Base-by-base conservation (phyloP, 2,888 invertebrate genomes). In the Troides helena region DNA sequence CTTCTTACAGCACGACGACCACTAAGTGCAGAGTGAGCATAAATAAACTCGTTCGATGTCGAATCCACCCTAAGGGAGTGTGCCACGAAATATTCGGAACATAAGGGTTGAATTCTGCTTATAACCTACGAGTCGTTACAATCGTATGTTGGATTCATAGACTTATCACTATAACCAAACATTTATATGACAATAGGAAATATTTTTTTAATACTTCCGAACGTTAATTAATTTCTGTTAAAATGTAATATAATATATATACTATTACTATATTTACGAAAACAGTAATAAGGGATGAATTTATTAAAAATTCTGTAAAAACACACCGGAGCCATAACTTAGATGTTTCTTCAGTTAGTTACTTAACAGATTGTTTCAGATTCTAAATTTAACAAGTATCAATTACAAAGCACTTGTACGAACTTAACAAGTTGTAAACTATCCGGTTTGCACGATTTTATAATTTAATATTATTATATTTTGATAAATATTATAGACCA, bases 1-100 rank as follows among this genome's bases (percentile, higher is more conserved):
- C 81, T 85, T 86, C 85, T 89, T 90, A 92, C 92, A 91, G 86
- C 90, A 92, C 90, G 91, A 92, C 90, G 90, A 90, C 86, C 84
- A 92, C 92, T 93, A 93, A 89, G 92, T 92, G 93, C 92, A 91
- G 83, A 89, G 91, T 90, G 91, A 90, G 90, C 78, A 72, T 77
- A 76, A 75, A 60, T 53, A 65, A 25, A 72, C 77, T 59, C 56
- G 83, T 85, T 88, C 87, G 77, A 85, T 79, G 89, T 89, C 90
- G 87, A 90, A 88, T 85, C 87, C 85, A 84, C 78, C 76, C 69
- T 73, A 73, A 72, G 73, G 77, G 84, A 80, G 30, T 80, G 80
- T 80, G 85, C 84, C 83, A 83, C 83, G 75, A 63, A 57, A 69
- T 39, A 68, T 59, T 71, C 7, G 69, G 8, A 46, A 0, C 43